Evolutionary conservation across 1,140 invertebrate species (phyloP), one percentile per base, ranked within the genome.

Genomic region (Cotesia chilonis): DNA sequence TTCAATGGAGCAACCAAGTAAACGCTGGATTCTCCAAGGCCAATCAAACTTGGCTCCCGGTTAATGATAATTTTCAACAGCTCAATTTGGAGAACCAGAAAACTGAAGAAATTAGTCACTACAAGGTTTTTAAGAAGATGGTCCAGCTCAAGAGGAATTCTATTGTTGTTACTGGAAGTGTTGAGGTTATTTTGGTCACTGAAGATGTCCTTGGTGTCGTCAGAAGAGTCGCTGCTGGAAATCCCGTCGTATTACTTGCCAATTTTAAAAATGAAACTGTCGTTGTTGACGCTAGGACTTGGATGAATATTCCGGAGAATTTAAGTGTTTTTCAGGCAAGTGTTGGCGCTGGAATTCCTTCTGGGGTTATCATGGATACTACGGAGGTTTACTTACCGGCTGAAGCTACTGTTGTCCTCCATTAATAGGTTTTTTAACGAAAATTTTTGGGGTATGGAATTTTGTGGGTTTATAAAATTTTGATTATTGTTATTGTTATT

Each of bases 1-100:
- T 91, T 84, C 93, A 94, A 75, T 96, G 94, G 94, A 88, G 91
- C 76, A 85, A 88, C 72, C 84, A 80, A 77, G 1, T 14, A 14
- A 91, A 91, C 78, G 92, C 93, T 6, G 94, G 93, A 4, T 92
- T 92, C 74, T 87, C 83, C 3, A 86, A 76, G 0, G 84, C 64
- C 6, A 83, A 81, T 4, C 83, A 75, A 20, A 89, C 92, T 1
- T 93, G 92, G 92, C 80, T 93, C 0, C 91, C 91, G 0, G 87
- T 92, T 2, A 87, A 90, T 73, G 74, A 82, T 1, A 90, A 91
- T 76, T 92, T 90, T 76, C 79, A 74, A 38, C 85, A 74, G 0
- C 64, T 90, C 0, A 92, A 91, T 81, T 81, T 91, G 4, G 83
- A 81, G 0, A 76, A 71, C 3, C 81, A 89, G 74, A 81, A 83